These are phyloP conservation scores for Penaeus japonicus DNA, from an alignment of 1,140 invertebrate species.

Conservation along the genomic window DNA sequence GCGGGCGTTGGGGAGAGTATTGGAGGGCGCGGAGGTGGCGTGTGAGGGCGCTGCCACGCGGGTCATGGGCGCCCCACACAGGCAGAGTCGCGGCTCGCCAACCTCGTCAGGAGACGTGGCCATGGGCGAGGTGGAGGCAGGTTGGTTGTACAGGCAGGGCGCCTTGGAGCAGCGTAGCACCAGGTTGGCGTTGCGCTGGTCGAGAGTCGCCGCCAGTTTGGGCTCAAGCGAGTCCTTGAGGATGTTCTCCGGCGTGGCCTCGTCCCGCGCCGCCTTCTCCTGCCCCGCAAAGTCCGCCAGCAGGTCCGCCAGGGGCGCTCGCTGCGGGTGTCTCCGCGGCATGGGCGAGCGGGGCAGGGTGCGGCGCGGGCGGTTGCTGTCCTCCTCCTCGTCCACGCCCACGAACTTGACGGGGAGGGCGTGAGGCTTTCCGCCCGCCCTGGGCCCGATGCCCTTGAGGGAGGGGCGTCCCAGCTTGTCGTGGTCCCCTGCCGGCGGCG, in stretches of 20 bases:
- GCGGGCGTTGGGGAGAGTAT: conserved; percentile 15
- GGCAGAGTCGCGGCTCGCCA: conserved; percentile 51
- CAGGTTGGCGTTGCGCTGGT: conserved; percentile 58
- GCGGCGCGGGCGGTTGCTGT: conserved; percentile 49
- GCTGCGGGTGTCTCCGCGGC: conserved; percentile 32
- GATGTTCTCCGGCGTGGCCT: conserved; percentile 62
- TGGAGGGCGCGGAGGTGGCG: conserved; percentile 54
- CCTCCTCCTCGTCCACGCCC: conserved; percentile 60
- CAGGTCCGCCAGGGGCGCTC: conserved; percentile 52
- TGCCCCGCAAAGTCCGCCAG: conserved; percentile 62
- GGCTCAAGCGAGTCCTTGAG: conserved; percentile 58
- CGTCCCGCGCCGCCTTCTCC: conserved; percentile 66
- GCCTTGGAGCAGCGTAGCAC: conserved; percentile 57
- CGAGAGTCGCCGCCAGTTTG: conserved; percentile 50
- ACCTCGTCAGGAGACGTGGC: conserved; percentile 48
- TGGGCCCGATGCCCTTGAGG: conserved; percentile 55
- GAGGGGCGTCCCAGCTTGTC: conserved; percentile 44
- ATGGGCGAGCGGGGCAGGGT: conserved; percentile 53
- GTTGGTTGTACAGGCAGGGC: conserved; percentile 63
- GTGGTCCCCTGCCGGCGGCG: conserved; percentile 26
- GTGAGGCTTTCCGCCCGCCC: conserved; percentile 60
- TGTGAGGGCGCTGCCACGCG: conserved; percentile 56
- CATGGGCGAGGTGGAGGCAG: conserved; percentile 52
- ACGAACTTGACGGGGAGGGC: conserved; percentile 65
- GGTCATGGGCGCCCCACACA: conserved; percentile 60